Conservation (phyloP, 2,888 invertebrate species). For the Torymus tubicola region DNA sequence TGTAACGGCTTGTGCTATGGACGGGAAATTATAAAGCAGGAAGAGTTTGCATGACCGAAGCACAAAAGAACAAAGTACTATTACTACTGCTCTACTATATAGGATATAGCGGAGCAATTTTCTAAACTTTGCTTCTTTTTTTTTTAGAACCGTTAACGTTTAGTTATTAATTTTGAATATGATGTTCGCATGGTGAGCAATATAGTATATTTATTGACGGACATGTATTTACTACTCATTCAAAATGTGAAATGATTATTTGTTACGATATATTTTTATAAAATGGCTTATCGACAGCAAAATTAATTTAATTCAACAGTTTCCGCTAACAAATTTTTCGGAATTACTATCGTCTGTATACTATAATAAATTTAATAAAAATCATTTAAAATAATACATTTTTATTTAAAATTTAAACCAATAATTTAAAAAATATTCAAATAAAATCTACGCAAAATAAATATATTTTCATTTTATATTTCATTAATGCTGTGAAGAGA, state of each 20-base stretch:
- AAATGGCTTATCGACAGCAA: too few relatives aligned
- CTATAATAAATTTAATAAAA: neutral
- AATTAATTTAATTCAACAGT: too few relatives aligned
- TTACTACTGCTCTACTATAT: slow-evolving; percentile 40
- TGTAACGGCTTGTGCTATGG: slow-evolving; percentile 70
- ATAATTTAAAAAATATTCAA: too few relatives aligned
- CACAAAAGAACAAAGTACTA: slow-evolving; percentile 48
- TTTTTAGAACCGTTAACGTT: slow-evolving; percentile 38
- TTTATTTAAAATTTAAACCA: neutral
- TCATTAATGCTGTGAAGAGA: too few relatives aligned
- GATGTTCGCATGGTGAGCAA: slow-evolving; percentile 4
- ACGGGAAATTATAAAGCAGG: slow-evolving; percentile 67
- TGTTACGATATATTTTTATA: neutral
- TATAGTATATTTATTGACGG: slow-evolving; percentile 14
- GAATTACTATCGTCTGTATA: too few relatives aligned
- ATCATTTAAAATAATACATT: neutral
- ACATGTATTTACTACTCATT: slow-evolving; percentile 12
- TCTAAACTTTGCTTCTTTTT: slow-evolving; percentile 17
- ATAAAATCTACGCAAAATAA: neutral
- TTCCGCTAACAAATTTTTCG: too few relatives aligned
- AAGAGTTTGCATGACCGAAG: slow-evolving; percentile 59
- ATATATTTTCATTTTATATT: neutral
- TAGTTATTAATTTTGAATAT: slow-evolving; percentile 40
- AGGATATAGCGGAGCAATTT: slow-evolving; percentile 35
- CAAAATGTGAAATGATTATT: neutral